Percentiles rank a stretch among this genome's conserved stretches.
Conservation (phyloP, 2,888 invertebrate genomes). For the Pterostichus madidus region DNA sequence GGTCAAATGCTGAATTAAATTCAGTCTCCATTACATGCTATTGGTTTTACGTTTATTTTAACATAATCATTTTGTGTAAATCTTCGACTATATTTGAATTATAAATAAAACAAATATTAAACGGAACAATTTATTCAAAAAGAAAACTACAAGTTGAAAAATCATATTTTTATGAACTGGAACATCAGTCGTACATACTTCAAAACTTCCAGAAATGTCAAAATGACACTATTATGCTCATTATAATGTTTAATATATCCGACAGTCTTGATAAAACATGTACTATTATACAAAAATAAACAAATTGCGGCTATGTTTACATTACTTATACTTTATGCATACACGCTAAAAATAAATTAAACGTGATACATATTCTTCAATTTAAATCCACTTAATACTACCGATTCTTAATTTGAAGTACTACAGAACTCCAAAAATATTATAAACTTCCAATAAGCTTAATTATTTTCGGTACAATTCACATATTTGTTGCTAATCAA, state of each 20-base stretch:
- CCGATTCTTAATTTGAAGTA: background rate
- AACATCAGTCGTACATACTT: no score
- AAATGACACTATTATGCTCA: background rate
- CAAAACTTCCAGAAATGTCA: no score
- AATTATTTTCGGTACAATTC: no score
- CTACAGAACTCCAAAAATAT: no score
- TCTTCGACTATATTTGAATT: background rate
- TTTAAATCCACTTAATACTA: background rate
- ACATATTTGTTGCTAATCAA: no score
- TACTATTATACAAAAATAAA: conserved; percentile 40
- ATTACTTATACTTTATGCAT: background rate
- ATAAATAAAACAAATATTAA: conserved; percentile 24
- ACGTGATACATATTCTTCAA: no score
- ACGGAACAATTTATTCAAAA: conserved; percentile 34
- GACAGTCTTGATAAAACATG: background rate
- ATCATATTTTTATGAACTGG: no score
- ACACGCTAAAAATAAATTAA: background rate
- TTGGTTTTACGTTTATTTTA: no score
- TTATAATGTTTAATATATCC: background rate
- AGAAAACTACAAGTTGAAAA: conserved; percentile 4
- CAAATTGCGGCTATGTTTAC: conserved; percentile 15
- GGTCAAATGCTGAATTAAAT: no score
- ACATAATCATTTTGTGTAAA: background rate
- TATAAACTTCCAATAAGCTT: no score
- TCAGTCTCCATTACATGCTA: background rate